Evolutionary conservation across 2,888 invertebrate genomes (phyloP), one percentile per base, ranked within the genome.

Genomic region (Horisme vitalbata): DNA sequence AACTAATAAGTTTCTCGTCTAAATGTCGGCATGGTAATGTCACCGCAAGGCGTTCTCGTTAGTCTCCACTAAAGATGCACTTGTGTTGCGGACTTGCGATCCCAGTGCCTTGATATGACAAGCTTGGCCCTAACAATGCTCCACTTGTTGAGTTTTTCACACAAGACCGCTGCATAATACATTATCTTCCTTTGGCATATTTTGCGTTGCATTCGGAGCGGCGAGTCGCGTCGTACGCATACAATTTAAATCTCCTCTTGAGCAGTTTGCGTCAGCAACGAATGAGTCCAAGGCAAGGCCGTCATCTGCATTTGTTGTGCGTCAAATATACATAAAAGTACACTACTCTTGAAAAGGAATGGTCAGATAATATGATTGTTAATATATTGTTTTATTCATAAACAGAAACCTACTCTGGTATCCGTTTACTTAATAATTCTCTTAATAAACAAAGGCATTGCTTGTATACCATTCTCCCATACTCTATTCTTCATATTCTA

Each of bases 221-320:
- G 52, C 38, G 51, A 13, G 35, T 43, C 30, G 47, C 56, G 56
- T 60, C 62, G 46, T 58, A 43, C 61, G 63, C 62, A 63, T 59
- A 60, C 60, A 63, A 60, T 67, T 59, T 59, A 63, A 62, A 64
- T 57, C 54, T 58, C 61, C 43, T 56, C 53, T 41, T 54, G 53
- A 59, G 52, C 56, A 36, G 57, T 60, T 63, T 71, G 65, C 71
- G 72, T 72, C 71, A 71, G 49, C 50, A 36, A 14, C 33, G 36
- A 58, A 43, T 57, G 56, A 54, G 60, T 56, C 57, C 61, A 57
- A 59, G 47, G 45, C 56, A 63, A 65, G 67, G 62, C 52, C 63
- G 55, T 46, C 53, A 50, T 56, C 49, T 55, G 59, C 51, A 56
- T 63, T 55, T 54, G 50, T 45, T 56, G 57, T 56, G 57, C 60